A percentile compares a stretch with the other conserved stretches of the same genome.
Conservation (phyloP, 2,113 vertebrate genomes). For the Lethenteron camtschaticum region DNA sequence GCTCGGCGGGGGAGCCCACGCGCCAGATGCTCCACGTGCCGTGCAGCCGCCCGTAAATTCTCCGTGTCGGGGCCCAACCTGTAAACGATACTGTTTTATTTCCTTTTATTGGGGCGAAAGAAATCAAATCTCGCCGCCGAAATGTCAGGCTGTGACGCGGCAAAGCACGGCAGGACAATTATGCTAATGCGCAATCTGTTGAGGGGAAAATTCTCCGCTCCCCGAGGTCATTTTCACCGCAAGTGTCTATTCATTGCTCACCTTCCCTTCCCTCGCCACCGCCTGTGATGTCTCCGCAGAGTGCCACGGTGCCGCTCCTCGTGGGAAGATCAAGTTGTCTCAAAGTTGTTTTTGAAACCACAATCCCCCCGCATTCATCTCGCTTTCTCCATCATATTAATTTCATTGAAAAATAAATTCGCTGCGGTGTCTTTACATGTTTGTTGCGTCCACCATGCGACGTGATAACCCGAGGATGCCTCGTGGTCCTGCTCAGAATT, state of each 20-base stretch:
- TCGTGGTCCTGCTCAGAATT: too few species aligned
- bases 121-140: constrained; percentile 5
- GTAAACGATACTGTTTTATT: constrained; percentile 6
- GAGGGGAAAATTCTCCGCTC: constrained; percentile 4
- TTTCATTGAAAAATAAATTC: too few species aligned
- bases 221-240: constrained; percentile 5
- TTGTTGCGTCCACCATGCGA: too few species aligned
- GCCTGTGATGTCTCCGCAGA: neutral
- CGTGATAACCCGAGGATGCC: too few species aligned
- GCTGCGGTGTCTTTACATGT: too few species aligned
- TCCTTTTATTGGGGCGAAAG: constrained; percentile 2
- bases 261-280: constrained; percentile 1
- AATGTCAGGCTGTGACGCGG: constrained; percentile 6
- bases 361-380: too few species aligned
- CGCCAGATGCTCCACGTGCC: too few species aligned
- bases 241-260: constrained; percentile 5
- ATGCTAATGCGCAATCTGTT: constrained; percentile 6
- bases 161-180: constrained; percentile 6
- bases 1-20: too few species aligned
- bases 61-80: constrained; percentile 3
- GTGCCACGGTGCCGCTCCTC: neutral
- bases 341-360: too few species aligned
- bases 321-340: too few species aligned
- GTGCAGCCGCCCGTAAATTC: constrained; percentile 1
- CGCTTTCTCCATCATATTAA: too few species aligned